Evolutionary conservation across 2,797 vertebrate species (phyloP), one percentile per base, ranked within the genome.

Genomic region (Coregonus suidteri): DNA sequence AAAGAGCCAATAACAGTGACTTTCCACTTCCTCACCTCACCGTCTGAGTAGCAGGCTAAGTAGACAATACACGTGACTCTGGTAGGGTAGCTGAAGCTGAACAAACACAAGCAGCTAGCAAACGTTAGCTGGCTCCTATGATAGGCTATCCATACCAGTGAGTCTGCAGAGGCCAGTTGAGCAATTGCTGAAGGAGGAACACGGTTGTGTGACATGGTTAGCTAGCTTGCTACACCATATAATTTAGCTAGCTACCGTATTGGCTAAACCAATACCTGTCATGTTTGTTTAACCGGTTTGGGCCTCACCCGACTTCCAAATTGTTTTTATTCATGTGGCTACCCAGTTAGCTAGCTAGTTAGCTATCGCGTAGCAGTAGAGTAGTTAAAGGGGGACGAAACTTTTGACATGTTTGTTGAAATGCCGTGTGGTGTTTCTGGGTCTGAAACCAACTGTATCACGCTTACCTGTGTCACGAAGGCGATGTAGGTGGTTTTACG

Each of bases 391-490:
- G 14, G 15, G 51, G 56, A 75, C 73, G 76, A 56, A 59, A 75
- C 59, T 74, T 70, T 67, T 66, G 41, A 70, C 41, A 25, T 25
- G 35, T 18, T 37, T 69, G 62, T 54, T 64, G 15, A 52, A 54
- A 65, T 34, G 25, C 30, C 11, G 59, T 64, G 37, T n/a, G 25
- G 37, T 25, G 37, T 47, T 16, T 69, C n/a, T 59, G 30, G 34
- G 47, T 6, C 51, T 66, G 53, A 14, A 67, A 14, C 54, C 4
- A 18, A 1, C 6, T 1, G 53, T 0, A 41, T 31, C 18, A 3
- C 5, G 54, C 91, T 84, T 81, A 94, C 94, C 88, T 89, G 56
- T 59, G 30, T n/a, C 18, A 56, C 77, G 9, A 13, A 47, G 53
- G 20, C 52, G 25, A 66, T 88, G 64, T 75, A 0, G 73, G 64